Conservation (phyloP, 2,888 invertebrate species). For the Calameuta idolon region DNA sequence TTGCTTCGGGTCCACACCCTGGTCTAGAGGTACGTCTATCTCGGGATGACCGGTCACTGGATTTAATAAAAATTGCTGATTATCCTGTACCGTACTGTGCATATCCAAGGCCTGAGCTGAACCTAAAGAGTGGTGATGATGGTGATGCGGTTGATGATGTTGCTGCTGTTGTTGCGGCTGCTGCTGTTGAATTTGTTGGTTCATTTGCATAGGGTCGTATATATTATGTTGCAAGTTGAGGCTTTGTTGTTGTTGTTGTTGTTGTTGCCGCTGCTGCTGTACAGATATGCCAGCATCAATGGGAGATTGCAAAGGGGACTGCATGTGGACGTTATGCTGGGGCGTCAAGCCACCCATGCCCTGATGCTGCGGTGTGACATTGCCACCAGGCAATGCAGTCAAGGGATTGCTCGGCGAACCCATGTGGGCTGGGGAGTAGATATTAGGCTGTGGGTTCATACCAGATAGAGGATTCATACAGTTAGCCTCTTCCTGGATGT, state of each 20-base stretch:
- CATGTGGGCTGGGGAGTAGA: slow-evolving; percentile 64
- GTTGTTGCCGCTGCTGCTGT: slow-evolving; percentile 21
- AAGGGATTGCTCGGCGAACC: slow-evolving; percentile 54
- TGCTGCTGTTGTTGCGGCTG: slow-evolving; percentile 59
- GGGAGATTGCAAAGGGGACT: slow-evolving; percentile 49
- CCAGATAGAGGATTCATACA: slow-evolving; percentile 52
- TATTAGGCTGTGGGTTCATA: slow-evolving; percentile 55
- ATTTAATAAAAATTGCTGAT: slow-evolving; percentile 57
- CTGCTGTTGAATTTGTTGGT: slow-evolving; percentile 54
- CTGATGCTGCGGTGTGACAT: slow-evolving; percentile 13
- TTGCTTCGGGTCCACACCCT: slow-evolving; percentile 48
- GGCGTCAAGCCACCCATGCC: slow-evolving; percentile 46
- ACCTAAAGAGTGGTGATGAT: slow-evolving; percentile 45
- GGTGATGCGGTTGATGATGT: slow-evolving; percentile 20
- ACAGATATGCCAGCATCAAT: slow-evolving; percentile 26
- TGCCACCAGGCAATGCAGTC: slow-evolving; percentile 43
- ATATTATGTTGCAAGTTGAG: slow-evolving; percentile 26
- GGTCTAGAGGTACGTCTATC: slow-evolving; percentile 59
- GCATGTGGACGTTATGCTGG: slow-evolving; percentile 27
- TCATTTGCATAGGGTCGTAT: slow-evolving; percentile 34
- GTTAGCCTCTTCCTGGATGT: slow-evolving; percentile 55
- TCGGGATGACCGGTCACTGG: slow-evolving; percentile 58
- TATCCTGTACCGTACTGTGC: slow-evolving; percentile 47
- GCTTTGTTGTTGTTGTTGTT: slow-evolving; percentile 36
- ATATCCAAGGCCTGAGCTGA: slow-evolving; percentile 48